phyloP scores from a whole-genome alignment of 2,888 invertebrate species.

The Bimastos eiseni region DNA sequence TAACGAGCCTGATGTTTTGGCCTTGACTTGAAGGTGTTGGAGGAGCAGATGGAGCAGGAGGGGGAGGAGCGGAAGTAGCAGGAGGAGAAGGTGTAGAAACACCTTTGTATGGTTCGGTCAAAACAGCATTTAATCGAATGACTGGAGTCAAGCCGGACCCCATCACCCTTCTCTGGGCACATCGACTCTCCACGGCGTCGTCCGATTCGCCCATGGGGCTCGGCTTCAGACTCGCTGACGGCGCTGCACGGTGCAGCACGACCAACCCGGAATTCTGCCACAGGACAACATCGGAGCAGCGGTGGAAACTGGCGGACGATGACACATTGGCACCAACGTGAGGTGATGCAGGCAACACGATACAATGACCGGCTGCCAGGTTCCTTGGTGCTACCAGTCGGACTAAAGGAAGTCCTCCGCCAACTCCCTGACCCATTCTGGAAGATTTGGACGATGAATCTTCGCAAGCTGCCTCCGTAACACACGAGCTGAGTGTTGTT shows the following conservation, averaged over 20 bases:
- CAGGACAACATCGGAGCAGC: neutral
- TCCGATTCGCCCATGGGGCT: neutral
- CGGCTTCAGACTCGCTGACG: neutral
- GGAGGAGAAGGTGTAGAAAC: neutral
- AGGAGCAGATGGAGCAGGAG: neutral
- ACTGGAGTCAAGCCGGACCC: neutral
- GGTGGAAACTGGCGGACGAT: neutral
- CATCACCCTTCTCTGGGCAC: neutral
- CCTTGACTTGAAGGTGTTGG: neutral
- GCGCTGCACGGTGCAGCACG: neutral
- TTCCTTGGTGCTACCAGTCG: neutral
- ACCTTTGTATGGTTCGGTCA: neutral
- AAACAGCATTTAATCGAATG: neutral
- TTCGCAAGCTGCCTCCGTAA: neutral
- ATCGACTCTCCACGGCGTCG: neutral
- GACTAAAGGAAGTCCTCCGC: neutral
- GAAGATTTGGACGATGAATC: neutral
- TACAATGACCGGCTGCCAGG: neutral
- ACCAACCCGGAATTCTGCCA: neutral
- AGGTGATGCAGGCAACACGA: neutral
- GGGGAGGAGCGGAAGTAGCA: neutral
- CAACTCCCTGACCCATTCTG: neutral
- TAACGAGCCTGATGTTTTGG: neutral
- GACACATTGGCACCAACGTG: neutral
- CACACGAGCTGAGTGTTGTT: neutral